Conservation (phyloP, 2,113 vertebrate genomes). For the Bubalus kerabau region DNA sequence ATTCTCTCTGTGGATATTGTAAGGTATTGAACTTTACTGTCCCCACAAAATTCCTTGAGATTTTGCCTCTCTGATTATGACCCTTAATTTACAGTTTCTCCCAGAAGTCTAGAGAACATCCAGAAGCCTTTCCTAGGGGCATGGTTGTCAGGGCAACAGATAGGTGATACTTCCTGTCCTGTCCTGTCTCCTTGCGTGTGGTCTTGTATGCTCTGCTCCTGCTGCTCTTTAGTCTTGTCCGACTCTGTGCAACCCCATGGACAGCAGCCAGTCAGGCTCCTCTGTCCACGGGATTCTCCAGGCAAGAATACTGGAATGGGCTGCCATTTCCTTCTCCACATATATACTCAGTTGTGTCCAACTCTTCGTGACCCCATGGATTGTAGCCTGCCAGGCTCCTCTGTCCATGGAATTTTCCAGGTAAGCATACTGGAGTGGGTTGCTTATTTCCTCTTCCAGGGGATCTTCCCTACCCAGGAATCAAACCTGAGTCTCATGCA, state of each 20-base stretch:
- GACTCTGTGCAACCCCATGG: not conserved
- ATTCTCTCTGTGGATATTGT: not conserved
- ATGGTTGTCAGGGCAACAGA: not conserved
- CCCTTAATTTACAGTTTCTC: not conserved
- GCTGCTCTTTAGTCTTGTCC: not conserved
- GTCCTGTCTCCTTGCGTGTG: not conserved
- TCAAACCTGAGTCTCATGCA: not conserved
- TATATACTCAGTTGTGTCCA: not conserved
- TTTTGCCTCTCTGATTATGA: not conserved
- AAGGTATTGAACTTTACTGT: not conserved
- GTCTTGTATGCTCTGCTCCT: not conserved
- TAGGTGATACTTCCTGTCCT: not conserved
- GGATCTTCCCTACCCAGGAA: not conserved
- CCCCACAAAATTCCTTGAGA: not conserved
- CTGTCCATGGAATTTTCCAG: not conserved
- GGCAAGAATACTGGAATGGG: not conserved
- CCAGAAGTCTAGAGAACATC: not conserved
- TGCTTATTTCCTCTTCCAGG: not conserved
- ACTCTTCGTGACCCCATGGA: not conserved
- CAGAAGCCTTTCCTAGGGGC: not conserved
- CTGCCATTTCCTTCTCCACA: not conserved
- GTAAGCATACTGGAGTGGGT: not conserved
- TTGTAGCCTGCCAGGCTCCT: not conserved
- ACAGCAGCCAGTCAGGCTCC: not conserved
- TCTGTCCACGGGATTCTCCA: not conserved